phyloP scores from a whole-genome alignment of 2,797 vertebrate species.

The Aeoliscus strigatus region DNA sequence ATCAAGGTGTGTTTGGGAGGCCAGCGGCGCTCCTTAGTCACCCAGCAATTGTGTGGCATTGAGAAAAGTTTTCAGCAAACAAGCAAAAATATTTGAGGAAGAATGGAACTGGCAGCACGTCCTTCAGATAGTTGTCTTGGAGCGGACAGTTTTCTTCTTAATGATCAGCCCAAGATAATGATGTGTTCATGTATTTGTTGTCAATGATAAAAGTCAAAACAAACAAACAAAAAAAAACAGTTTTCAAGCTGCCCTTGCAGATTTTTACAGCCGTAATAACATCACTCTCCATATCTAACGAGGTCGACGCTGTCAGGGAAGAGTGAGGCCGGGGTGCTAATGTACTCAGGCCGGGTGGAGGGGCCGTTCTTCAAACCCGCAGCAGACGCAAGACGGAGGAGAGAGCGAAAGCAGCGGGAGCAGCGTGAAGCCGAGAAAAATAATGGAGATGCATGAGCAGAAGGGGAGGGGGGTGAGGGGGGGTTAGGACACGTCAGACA shows the following conservation, averaged over 20 bases:
- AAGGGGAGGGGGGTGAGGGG: slow-evolving; percentile 12
- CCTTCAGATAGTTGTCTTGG: slow-evolving; percentile 33
- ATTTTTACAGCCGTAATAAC: slow-evolving; percentile 39
- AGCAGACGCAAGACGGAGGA: slow-evolving; percentile 26
- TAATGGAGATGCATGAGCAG: slow-evolving; percentile 39
- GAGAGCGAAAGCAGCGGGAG: slow-evolving; percentile 23
- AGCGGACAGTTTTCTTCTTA: slow-evolving; percentile 38
- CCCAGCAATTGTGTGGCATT: slow-evolving; percentile 25
- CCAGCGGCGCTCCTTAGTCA: slow-evolving; percentile 34
- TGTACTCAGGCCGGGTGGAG: slow-evolving; percentile 61
- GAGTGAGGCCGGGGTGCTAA: slow-evolving; percentile 59
- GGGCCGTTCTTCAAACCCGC: slow-evolving; percentile 57
- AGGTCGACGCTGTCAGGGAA: slow-evolving; percentile 69
- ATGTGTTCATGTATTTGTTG: slow-evolving; percentile 57
- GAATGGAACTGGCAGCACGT: slow-evolving; percentile 9
- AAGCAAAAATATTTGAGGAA: neutral
- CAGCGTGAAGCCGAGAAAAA: slow-evolving; percentile 32
- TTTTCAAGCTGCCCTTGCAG: slow-evolving; percentile 39
- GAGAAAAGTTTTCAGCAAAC: slow-evolving; percentile 27
- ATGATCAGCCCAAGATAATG: slow-evolving; percentile 51
- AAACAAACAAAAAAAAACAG: slow-evolving; percentile 25
- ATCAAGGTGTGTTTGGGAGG: slow-evolving; percentile 53
- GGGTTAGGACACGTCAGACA: slow-evolving; percentile 48
- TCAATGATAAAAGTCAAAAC: slow-evolving; percentile 51
- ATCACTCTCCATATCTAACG: slow-evolving; percentile 67